phyloP scores from a whole-genome alignment of 2,113 vertebrate genomes.

The Pygoscelis adeliae region DNA sequence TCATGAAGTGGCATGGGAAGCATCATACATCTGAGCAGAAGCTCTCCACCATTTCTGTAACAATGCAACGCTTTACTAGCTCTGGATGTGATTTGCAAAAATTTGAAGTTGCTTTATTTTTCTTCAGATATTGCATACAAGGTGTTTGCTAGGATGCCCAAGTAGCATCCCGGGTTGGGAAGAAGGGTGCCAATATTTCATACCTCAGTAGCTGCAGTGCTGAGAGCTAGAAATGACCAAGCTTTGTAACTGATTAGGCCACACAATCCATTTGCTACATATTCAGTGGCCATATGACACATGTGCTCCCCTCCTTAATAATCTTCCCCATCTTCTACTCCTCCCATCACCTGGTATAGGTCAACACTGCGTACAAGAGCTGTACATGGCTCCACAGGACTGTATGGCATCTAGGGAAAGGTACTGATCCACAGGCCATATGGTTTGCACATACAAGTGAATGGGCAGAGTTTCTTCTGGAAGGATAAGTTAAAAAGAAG shows the following conservation, averaged over 20 bases:
- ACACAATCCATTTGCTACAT: not conserved
- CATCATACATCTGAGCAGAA: not conserved
- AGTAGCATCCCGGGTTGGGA: not conserved
- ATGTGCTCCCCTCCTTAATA: not conserved
- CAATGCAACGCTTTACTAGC: not conserved
- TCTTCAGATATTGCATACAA: not conserved
- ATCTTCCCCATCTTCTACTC: not conserved
- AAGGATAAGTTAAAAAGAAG: not conserved
- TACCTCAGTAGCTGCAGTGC: not conserved
- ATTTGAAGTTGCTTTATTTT: not conserved
- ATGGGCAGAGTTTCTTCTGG: not conserved
- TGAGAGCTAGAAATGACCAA: not conserved
- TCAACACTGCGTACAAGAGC: not conserved
- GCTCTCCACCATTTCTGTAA: not conserved
- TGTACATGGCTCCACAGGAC: not conserved
- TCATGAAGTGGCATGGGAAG: not conserved
- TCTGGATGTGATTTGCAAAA: not conserved
- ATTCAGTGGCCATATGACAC: not conserved
- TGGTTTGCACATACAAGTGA: not conserved
- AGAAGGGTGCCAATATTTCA: not conserved
- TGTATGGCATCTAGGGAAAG: not conserved
- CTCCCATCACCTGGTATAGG: not conserved
- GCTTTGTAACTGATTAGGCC: not conserved
- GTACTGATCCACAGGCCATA: no score
- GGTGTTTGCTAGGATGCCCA: not conserved